Evolutionary conservation across 2,888 invertebrate genomes (phyloP), one percentile per base, ranked within the genome.

Genomic region (Rhagonycha fulva): DNA sequence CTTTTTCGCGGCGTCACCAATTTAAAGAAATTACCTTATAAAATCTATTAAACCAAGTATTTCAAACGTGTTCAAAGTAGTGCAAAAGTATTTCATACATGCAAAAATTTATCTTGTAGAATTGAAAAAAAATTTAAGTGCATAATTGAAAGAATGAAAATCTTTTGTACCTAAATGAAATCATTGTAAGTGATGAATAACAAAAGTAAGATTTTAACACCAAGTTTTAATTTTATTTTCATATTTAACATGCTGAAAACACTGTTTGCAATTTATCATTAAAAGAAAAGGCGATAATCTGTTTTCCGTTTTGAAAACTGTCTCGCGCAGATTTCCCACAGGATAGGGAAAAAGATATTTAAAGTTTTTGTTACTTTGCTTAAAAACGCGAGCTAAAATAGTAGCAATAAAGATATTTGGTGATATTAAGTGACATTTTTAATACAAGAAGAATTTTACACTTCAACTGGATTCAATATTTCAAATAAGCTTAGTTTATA

Each of bases 241-340:
- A 66, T 66, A 66, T 26, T 66, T 66, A 66, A 66, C 63, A 66
- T 66, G 63, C 26, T 66, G 63, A 66, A 66, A 66, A 26, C 63
- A 66, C n/a, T 19, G 63, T 66, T 66, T 66, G 63, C 63, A 66
- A 66, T 66, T 66, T 66, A 66, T 66, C 63, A 66, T 66, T 66
- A 66, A 9, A 66, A 66, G 63, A 66, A 66, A 26, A 24, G 47
- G n/a, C 63, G 63, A 66, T 66, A 66, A 66, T 66, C 24, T 66
- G 63, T 24, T 66, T 66, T 66, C 63, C 23, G 63, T 23, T 66
- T 66, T 66, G 24, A 66, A 26, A 24, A 66, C 24, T 66, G 63
- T 66, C 24, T 66, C 63, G 63, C 63, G 63, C 63, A 66, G 63
- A 66, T 66, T 66, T 66, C 63, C 63, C 63, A 66, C 11, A 66